A percentile compares a stretch with the other conserved stretches of the same genome.
Conservation (phyloP, 92 coral and sea anemone species). For the Pocillopora grandis region DNA sequence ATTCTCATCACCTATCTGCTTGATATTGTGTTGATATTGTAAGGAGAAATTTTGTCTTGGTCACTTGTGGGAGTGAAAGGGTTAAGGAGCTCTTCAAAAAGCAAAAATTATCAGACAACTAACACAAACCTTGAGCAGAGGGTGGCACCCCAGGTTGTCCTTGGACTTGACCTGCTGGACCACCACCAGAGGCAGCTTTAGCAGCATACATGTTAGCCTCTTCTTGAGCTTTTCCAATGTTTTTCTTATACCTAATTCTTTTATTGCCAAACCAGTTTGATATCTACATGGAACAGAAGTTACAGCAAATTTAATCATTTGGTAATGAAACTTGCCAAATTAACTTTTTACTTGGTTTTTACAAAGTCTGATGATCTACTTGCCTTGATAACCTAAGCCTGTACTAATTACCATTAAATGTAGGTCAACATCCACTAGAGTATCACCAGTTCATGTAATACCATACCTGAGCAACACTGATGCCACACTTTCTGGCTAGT, state of each 20-base stretch:
- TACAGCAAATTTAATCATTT: neutral
- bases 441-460: neutral
- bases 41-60: no score
- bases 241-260: conserved; percentile 96
- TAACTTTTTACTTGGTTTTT: no score
- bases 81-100: no score
- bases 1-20: no score
- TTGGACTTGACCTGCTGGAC: conserved; percentile 60
- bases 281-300: conserved; percentile 48
- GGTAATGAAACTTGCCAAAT: no score
- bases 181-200: conserved; percentile 85
- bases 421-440: neutral
- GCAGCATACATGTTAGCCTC: conserved; percentile 99
- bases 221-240: conserved; percentile 98
- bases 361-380: neutral
- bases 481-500: conserved; percentile 95
- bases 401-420: no score
- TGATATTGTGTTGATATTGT: no score
- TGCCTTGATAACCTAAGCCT: no score
- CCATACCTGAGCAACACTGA: conserved; percentile 97
- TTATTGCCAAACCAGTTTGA: conserved; percentile 99
- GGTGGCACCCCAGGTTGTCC: conserved; percentile 73
- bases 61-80: no score
- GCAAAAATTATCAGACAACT: neutral
- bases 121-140: conserved; percentile 80